Evolutionary conservation across 2,888 invertebrate species (phyloP), one percentile per base, ranked within the genome.

Genomic region (Chrysolina americana): DNA sequence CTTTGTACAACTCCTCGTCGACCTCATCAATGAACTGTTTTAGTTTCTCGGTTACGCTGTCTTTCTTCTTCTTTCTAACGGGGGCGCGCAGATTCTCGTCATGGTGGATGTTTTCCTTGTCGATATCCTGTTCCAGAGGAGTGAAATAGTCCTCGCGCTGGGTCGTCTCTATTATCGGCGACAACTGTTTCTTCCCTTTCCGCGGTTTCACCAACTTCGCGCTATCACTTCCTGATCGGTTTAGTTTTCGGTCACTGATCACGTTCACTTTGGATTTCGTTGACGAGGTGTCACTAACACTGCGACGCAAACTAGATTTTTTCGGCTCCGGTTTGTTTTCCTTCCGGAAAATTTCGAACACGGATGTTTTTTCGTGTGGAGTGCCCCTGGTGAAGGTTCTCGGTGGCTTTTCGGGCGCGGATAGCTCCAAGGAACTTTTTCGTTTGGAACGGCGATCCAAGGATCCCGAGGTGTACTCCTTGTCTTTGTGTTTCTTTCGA

Each of bases 131-230:
- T 41, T 70, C 71, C 28, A 68, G 59, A 36, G 71, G 66, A 44
- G 77, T 47, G 78, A 74, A 93, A 82, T 92, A 93, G 84, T 94
- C 93, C 81, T 93, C 93, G 78, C 92, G 90, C 17, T 92, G 94
- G 13, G 93, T 91, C 77, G 92, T 92, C 87, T 95, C 95, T 78
- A 95, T 94, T 68, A 95, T 95, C 0, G 95, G 95, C 10, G 94
- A 94, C 21, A 95, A 85, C 83, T 94, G 95, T 73, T 92, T 89
- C 83, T 93, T 93, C 71, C 91, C 90, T 79, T 89, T 87, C 23
- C 89, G 87, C 2, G 90, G 90, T 11, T 65, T 81, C 15, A 69
- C 69, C 44, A 69, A 64, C 17, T 82, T 81, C 65, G 79, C 80
- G 28, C 76, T 71, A 65, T 83, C 82, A 73, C 80, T 82, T 64